A percentile compares a stretch with the other conserved stretches of the same genome.
These are phyloP conservation scores for Cyclopterus lumpus DNA, from an alignment of 2,797 vertebrate species.

Conservation along the genomic window DNA sequence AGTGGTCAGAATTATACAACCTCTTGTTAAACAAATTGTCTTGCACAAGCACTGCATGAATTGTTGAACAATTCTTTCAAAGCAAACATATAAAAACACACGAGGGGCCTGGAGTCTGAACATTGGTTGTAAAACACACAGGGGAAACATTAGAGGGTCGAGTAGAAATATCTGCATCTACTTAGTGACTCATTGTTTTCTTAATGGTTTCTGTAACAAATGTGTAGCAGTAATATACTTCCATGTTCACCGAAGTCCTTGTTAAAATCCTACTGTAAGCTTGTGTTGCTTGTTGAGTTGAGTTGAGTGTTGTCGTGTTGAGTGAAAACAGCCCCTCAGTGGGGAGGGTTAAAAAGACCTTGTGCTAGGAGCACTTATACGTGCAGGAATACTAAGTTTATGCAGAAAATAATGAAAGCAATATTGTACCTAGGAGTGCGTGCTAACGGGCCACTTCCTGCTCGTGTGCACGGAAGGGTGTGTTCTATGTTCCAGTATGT, in stretches of 20 bases:
- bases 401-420: conserved; percentile 40
- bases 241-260: conserved; percentile 7
- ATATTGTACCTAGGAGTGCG: conserved; percentile 23
- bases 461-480: conserved; percentile 39
- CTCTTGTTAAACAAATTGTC: neutral
- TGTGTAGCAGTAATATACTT: conserved; percentile 1
- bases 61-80: conserved; percentile 12
- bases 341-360: conserved; percentile 24
- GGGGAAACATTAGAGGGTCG: conserved; percentile 20
- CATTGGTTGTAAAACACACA: conserved; percentile 21
- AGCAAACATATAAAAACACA: conserved; percentile 10
- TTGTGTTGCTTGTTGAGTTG: conserved; percentile 25
- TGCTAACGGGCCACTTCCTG: conserved; percentile 50
- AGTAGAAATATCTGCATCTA: conserved; percentile 11
- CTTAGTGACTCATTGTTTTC: conserved; percentile 30
- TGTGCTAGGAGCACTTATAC: neutral
- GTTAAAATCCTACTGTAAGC: neutral
- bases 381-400: conserved; percentile 14
- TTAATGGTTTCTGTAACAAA: conserved; percentile 35
- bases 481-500: conserved; percentile 36
- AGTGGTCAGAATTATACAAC: neutral
- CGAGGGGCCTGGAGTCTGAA: conserved; percentile 4
- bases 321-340: neutral
- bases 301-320: too few relatives aligned
- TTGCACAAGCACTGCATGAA: neutral